Conservation (phyloP, 2,113 vertebrate genomes). For the Rafetus swinhoei region DNA sequence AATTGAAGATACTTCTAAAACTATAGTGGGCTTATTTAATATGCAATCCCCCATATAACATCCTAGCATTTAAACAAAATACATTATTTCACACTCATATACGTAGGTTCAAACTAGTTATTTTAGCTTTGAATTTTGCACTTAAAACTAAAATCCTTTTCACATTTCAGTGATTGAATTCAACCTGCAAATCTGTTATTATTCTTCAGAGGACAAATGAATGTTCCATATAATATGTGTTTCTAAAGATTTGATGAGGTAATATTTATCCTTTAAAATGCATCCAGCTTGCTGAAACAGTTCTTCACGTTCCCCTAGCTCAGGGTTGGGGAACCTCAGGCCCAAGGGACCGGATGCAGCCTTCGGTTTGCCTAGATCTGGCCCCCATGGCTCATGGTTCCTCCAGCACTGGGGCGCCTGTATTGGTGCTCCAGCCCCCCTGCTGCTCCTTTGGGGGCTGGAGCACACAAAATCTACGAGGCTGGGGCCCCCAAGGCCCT, state of each 20-base stretch:
- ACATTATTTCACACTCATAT: not conserved
- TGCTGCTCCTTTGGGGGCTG: no score
- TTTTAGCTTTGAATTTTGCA: not conserved
- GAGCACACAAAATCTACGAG: no score
- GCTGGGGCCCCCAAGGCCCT: no score
- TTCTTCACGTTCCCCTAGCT: not conserved
- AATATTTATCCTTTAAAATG: not conserved
- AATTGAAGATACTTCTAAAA: not conserved
- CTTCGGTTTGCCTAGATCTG: no score
- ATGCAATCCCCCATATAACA: not conserved
- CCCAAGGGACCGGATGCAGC: no score
- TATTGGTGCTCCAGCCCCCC: no score
- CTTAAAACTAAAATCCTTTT: not conserved
- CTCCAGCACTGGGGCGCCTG: no score
- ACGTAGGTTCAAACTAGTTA: not conserved
- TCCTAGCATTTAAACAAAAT: no score
- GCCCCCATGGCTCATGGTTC: no score
- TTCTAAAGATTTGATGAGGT: not conserved
- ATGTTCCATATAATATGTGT: not conserved
- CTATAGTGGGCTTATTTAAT: not conserved
- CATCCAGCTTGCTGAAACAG: not conserved
- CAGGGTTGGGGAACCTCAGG: no score
- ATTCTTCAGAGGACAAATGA: not conserved
- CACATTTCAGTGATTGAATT: not conserved
- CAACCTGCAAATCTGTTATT: not conserved